A percentile compares a stretch with the other conserved stretches of the same genome.
These are phyloP conservation scores for Smutsia gigantea DNA, from an alignment of 2,797 vertebrate genomes.

Conservation along the genomic window DNA sequence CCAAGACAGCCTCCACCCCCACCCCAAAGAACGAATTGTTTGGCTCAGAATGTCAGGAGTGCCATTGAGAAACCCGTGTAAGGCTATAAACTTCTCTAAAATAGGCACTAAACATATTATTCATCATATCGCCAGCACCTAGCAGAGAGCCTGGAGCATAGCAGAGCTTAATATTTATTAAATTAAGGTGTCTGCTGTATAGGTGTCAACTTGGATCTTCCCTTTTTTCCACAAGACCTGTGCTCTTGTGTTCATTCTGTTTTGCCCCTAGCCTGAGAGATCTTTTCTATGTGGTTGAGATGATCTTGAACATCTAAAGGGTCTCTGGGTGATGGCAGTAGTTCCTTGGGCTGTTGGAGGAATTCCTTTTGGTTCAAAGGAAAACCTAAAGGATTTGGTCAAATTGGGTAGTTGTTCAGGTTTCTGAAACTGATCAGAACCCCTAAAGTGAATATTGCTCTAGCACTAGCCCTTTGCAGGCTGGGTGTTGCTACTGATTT, in stretches of 20 bases:
- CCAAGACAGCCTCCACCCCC: not conserved
- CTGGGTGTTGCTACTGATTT: not conserved
- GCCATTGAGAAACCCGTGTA: not conserved
- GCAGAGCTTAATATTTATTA: conserved; percentile 9
- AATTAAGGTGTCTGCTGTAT: not conserved
- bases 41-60: not conserved
- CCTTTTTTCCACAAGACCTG: not conserved
- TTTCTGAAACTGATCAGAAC: not conserved
- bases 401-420: not conserved
- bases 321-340: not conserved
- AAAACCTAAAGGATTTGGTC: not conserved
- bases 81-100: not conserved
- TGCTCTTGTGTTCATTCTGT: not conserved
- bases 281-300: not conserved
- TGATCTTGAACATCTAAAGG: not conserved
- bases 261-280: not conserved
- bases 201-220: not conserved
- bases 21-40: not conserved
- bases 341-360: not conserved
- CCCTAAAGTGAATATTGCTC: not conserved
- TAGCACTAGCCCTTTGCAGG: not conserved
- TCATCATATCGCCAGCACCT: not conserved
- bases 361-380: conserved; percentile 5
- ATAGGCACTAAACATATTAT: not conserved
- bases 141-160: not conserved